phyloP scores from a whole-genome alignment of 1,140 invertebrate species.

The Aphelenchoides besseyi region DNA sequence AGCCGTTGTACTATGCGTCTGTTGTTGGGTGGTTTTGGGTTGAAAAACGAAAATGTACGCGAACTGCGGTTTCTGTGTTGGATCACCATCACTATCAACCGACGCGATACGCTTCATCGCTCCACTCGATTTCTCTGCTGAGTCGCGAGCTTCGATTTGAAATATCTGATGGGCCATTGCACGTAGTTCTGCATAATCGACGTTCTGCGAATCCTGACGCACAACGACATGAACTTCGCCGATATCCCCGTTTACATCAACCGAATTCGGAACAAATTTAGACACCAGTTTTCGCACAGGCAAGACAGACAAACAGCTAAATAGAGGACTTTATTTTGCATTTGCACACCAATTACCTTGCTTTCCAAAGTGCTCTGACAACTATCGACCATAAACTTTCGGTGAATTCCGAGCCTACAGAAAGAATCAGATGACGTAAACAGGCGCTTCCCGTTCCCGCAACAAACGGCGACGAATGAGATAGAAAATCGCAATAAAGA shows the following conservation, averaged over 20 bases:
- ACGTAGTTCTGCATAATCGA: slow-evolving; percentile 15
- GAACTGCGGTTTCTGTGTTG: background rate
- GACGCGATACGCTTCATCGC: background rate
- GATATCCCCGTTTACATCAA: slow-evolving; percentile 29
- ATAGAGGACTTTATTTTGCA: slow-evolving; percentile 7
- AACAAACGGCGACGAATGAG: slow-evolving; percentile 28
- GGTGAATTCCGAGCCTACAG: slow-evolving; percentile 18
- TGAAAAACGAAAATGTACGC: slow-evolving; percentile 26
- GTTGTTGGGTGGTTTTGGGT: slow-evolving; percentile 16
- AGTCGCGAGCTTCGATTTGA: background rate
- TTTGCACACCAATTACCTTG: slow-evolving; percentile 25
- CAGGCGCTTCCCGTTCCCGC: slow-evolving; percentile 29
- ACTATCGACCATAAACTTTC: slow-evolving; percentile 21
- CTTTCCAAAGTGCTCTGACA: slow-evolving; percentile 17
- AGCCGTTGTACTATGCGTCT: background rate
- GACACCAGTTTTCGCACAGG: slow-evolving; percentile 30
- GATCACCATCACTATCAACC: slow-evolving; percentile 2
- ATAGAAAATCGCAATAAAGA: slow-evolving; percentile 29
- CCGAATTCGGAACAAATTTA: slow-evolving; percentile 23
- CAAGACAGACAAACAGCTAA: slow-evolving; percentile 21
- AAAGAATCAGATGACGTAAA: slow-evolving; percentile 26
- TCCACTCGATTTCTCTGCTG: background rate
- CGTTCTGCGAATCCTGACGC: background rate
- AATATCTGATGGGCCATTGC: slow-evolving; percentile 22
- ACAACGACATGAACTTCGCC: slow-evolving; percentile 25